Percentiles rank a stretch among this genome's conserved stretches.
Conservation (phyloP, 2,113 vertebrate species). For the Agapornis roseicollis region DNA sequence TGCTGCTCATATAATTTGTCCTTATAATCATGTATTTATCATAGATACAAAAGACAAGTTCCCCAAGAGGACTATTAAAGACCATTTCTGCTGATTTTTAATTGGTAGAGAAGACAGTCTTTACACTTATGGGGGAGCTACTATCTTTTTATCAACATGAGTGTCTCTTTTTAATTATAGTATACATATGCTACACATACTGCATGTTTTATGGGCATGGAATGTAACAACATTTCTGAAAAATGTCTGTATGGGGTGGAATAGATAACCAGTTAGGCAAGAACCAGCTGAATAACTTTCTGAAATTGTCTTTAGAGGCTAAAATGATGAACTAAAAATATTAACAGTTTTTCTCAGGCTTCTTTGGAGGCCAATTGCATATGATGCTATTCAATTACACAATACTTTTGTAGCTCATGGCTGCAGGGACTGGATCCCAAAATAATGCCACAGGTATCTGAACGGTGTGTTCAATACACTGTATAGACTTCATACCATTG, state of each 20-base stretch:
- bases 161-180: slow-evolving; percentile 57
- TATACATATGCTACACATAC: not conserved
- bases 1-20: slow-evolving; percentile 87
- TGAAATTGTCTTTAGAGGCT: not conserved
- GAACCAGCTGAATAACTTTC: not conserved
- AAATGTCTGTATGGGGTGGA: not conserved
- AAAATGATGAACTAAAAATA: not conserved
- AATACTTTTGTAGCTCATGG: not conserved
- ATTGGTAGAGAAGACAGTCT: slow-evolving; percentile 67
- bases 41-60: slow-evolving; percentile 71
- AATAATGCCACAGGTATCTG: not conserved
- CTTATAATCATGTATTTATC: slow-evolving; percentile 92
- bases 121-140: slow-evolving; percentile 52
- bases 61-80: slow-evolving; percentile 78
- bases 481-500: not conserved
- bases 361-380: not conserved
- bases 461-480: not conserved
- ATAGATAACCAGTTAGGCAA: not conserved
- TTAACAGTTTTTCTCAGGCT: not conserved
- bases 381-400: not conserved
- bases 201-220: not conserved
- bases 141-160: slow-evolving; percentile 56
- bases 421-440: not conserved
- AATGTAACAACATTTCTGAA: not conserved
- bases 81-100: slow-evolving; percentile 69